Evolutionary conservation across 2,797 vertebrate genomes (phyloP), one percentile per base, ranked within the genome.

Genomic region (Myripristis murdjan): DNA sequence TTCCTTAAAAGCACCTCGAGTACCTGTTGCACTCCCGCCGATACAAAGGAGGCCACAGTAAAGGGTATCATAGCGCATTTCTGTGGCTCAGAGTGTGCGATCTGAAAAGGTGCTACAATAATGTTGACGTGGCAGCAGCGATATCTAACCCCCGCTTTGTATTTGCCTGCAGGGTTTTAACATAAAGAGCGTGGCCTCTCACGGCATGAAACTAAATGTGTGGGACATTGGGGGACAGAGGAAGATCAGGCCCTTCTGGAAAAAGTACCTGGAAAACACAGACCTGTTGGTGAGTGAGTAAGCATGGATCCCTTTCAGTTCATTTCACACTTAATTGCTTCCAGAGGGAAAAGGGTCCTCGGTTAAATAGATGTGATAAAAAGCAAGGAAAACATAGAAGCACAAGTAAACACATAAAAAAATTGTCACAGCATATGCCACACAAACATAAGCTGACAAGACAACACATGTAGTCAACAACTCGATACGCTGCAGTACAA

Each of bases 141-240:
- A 31, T 22, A 51, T 5, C 0, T 83, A 57, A 87, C 33, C 57
- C 47, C 37, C n/a, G 9, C 57, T 72, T 57, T 86, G 57, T 73
- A 10, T 51, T 65, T 73, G 41, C 53, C 56, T 79, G 1, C 80
- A 97, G 96, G 96, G 96, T 66, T 97, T 97, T 86, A 97, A 97
- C 83, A 95, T 97, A 57, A 97, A 98, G 87, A 97, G 96, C 0
- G 91, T 97, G 33, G 95, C 95, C 26, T 96, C 95, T 0, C 93
- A 96, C 0, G 95, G 96, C 23, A 94, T 97, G 94, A 97, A 96
- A 88, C 93, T 97, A 41, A 96, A 95, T 0, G 95, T 98, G 6
- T 98, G 97, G 97, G 96, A 98, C 85, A 97, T 98, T 0, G 96
- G 96, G 55, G 96, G 96, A 64, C 96, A 97, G 82, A 94, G 96